Evolutionary conservation across 2,888 invertebrate genomes (phyloP), one percentile per base, ranked within the genome.

Genomic region (Panopea generosa): DNA sequence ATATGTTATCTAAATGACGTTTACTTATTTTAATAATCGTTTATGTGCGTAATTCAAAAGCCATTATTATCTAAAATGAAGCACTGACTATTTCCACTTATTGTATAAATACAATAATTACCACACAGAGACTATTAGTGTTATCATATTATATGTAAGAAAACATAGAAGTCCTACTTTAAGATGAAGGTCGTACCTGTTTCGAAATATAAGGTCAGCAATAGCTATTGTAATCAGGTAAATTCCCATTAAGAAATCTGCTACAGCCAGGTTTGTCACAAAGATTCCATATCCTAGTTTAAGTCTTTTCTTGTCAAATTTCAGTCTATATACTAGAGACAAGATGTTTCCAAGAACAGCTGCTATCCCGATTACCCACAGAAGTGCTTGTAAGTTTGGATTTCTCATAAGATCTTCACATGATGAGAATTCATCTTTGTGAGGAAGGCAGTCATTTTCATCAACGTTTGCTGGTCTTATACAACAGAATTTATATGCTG

Each of bases 341-440:
- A 65, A 24, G 11, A 55, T 38, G 61, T 86, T 86, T 2, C 84
- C 86, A 1, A 76, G 6, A 2, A 83, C 18, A 9, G 85, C 78
- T 18, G 77, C 45, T 22, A 67, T 16, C 2, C 84, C 85, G n/a
- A 79, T 63, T 11, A 85, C 43, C 79, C 82, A 83, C 29, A 86
- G 55, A 52, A 82, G 70, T 0, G 74, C 38, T 38, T 81, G 63
- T 1, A 84, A 72, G 14, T 74, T 33, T 20, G 72, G 47, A 9
- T 74, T 74, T 14, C 68, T 63, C 75, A 87, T 78, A 26, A 87
- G 73, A 59, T 87, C 83, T 16, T 59, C 69, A 61, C 87, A 86
- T 11, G 86, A 85, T 18, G 86, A 84, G 16, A 52, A 52, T 24
- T 52, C 52, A 52, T 52, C 52, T 14, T 24, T 14, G 6, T 52